phyloP scores from a whole-genome alignment of 2,113 vertebrate genomes.

The Festucalex cinctus region DNA sequence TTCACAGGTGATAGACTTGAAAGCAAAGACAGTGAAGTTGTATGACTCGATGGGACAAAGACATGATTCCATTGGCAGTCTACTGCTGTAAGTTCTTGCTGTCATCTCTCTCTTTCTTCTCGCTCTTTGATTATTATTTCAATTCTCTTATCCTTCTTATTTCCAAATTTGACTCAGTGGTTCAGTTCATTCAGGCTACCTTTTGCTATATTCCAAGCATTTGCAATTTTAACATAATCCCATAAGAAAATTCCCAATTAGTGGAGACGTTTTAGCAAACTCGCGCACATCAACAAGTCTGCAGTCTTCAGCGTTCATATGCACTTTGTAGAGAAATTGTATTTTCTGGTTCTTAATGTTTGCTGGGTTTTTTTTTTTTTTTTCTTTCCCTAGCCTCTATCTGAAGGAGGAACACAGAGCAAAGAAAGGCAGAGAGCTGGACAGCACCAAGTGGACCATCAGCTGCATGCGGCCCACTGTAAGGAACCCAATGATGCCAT shows the following conservation, averaged over 20 bases:
- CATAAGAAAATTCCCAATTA: not conserved
- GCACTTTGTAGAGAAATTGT: not conserved
- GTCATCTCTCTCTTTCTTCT: not conserved
- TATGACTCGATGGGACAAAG: conserved; percentile 86
- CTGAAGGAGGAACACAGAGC: conserved; percentile 83
- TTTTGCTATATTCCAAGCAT: not conserved
- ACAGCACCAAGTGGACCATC: conserved; percentile 79
- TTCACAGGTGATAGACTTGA: conserved; percentile 82
- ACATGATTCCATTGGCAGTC: conserved; percentile 79
- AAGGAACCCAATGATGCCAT: conserved; percentile 30
- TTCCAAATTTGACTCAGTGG: no score
- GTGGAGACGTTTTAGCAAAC: no score
- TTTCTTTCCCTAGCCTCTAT: conserved; percentile 80
- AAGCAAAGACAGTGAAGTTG: conserved; percentile 77
- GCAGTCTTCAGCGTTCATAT: not conserved
- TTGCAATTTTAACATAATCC: not conserved
- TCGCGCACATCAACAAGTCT: no score
- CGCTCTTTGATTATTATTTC: no score
- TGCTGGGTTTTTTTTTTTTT: not conserved
- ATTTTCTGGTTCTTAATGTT: not conserved
- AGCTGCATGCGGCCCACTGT: conserved; percentile 77
- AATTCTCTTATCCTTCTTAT: no score
- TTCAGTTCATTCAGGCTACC: no score
- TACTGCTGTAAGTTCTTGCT: conserved; percentile 80
- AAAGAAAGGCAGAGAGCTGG: conserved; percentile 82